Evolutionary conservation across 1,140 invertebrate species (phyloP), one percentile per base, ranked within the genome.

Genomic region (Brachionus sp.): DNA sequence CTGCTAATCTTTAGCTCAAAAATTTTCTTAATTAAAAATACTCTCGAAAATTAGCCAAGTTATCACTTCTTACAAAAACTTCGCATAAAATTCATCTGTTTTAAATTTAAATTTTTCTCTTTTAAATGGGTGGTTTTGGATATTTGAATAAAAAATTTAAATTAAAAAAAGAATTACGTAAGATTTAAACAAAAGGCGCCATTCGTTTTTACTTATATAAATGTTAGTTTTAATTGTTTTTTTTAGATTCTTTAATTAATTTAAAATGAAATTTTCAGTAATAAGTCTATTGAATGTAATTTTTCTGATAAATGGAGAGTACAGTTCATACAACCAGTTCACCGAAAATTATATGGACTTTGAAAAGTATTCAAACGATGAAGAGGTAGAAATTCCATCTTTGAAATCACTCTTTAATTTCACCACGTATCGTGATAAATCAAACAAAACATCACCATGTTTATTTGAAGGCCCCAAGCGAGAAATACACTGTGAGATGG

Each of bases 391-490:
- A 9, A 75, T 66, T 12, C 77, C 77, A 1, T 42, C 50, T 2
- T 39, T 80, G 9, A 37, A 29, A 35, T 19, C 23, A 1, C 39
- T 80, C 7, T 80, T 80, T 62, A 57, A 80, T 37, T 19, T 39
- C 23, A 80, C 39, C 5, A 12, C 29, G 2, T 80, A 80, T 13
- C 19, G 35, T 2, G 77, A 80, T 25, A 62, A 37, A n/a, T 9
- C n/a, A 0, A 80, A 80, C 57, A 35, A 57, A 4, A 80, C 19
- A 42, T 80, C 77, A 0, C 77, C 77, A 12, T 80, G 77, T 23
- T 39, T 62, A 37, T 37, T 37, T 35, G 7, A 50, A 29, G 50
- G 19, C 13, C 3, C 25, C 7, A 57, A 62, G n/a, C 10, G 77
- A 35, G 29, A 64, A 13, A 23, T 39, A 19, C 57, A 33, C 25